Conservation (phyloP, 1,140 invertebrate genomes). For the Pseudobourletiella spinata region DNA sequence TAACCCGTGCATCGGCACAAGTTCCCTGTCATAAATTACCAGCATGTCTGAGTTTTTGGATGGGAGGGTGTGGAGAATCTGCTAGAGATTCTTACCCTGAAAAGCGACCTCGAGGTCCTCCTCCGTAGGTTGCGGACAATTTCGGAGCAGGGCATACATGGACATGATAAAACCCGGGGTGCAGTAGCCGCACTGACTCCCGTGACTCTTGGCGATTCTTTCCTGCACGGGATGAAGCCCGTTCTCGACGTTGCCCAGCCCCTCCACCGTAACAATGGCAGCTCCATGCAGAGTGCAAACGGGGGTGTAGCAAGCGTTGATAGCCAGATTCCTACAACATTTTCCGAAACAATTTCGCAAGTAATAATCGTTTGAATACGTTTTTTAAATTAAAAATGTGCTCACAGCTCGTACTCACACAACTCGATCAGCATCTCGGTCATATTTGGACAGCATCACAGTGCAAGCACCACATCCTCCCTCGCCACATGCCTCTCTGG, state of each 20-base stretch:
- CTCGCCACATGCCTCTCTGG: too few relatives aligned
- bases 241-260: conserved; percentile 40
- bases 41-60: too few relatives aligned
- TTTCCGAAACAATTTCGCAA: too few relatives aligned
- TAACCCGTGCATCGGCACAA: conserved; percentile 46
- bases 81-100: conserved; percentile 46
- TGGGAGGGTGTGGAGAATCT: too few relatives aligned
- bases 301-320: conserved; percentile 80
- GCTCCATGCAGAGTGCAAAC: conserved; percentile 72
- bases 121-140: conserved; percentile 49
- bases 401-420: too few relatives aligned
- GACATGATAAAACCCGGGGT: conserved; percentile 44
- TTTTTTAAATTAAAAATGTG: too few relatives aligned
- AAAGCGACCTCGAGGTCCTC: conserved; percentile 70
- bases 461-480: too few relatives aligned
- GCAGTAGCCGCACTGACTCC: conserved; percentile 43
- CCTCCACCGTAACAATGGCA: conserved; percentile 82
- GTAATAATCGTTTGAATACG: too few relatives aligned
- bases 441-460: too few relatives aligned
- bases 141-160: conserved; percentile 38
- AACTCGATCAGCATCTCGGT: too few relatives aligned
- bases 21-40: conserved; percentile 43
- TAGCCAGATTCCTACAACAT: conserved; percentile 71
- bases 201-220: conserved; percentile 40
- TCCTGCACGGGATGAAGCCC: conserved; percentile 40